Evolutionary conservation across 1,140 invertebrate species (phyloP), one percentile per base, ranked within the genome.

Genomic region (Spodoptera frugiperda): DNA sequence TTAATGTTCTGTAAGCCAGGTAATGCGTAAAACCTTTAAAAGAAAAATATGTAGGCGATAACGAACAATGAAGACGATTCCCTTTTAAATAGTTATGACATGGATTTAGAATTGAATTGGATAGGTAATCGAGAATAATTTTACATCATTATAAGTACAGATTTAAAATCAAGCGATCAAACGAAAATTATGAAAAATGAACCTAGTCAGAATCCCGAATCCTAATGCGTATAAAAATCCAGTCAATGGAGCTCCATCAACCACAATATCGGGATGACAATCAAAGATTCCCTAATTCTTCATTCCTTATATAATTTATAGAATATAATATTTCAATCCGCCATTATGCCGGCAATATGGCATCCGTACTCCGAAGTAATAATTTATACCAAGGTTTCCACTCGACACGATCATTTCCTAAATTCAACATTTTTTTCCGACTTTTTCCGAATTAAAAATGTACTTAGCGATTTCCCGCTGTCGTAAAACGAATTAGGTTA

Each of bases 281-380:
- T 61, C 57, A 17, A 10, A 30, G 25, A 61, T 39, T 44, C 15
- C 33, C 30, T 12, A 61, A 53, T n/a, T 33, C 51, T 71, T n/a
- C 30, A 48, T 46, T 44, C 30, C 33, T 57, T 17, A 55, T 25
- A 17, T 44, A 71, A 54, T 71, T 71, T 21, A 19, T 57, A 54
- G 54, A 72, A 72, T 57, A 57, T 59, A 73, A 59, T 57, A 72
- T 57, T 73, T 73, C 71, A 59, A 73, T 73, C 59, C 71, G 4
- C 54, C 51, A 46, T 57, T 55, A 65, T 54, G 10, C 51, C 44
- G 10, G 59, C 71, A 73, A 73, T 73, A 73, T 59, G 54, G 39
- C 33, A 8, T 17, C 8, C 33, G 33, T 72, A 39, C 53, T 73
- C 14, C n/a, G 21, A 11, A n/a, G 44, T 54, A 48, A 61, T 73